Evolutionary conservation across 2,797 vertebrate species (phyloP).

Genomic region (Tolypeutes matacus): DNA sequence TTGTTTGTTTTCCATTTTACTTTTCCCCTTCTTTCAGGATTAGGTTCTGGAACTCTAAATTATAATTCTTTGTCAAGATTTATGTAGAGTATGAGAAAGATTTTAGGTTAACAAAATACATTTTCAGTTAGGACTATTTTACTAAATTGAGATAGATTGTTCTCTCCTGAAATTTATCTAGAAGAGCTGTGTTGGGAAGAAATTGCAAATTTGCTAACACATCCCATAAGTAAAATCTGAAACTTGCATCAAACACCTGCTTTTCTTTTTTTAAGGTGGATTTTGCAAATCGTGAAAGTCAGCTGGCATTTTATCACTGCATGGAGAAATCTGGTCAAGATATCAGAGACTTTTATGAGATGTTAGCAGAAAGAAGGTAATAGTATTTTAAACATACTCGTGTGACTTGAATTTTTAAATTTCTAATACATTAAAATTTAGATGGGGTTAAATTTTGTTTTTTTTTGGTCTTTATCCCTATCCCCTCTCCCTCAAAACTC

Average conservation of each 20-base stretch:
- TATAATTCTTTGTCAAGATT: constrained; percentile 22
- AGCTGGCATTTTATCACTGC: constrained; percentile 98
- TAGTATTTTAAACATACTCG: constrained; percentile 25
- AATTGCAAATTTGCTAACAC: constrained; percentile 26
- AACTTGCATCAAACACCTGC: constrained; percentile 36
- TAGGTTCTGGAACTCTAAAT: constrained; percentile 36
- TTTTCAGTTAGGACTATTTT: constrained; percentile 28
- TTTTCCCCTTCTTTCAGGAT: constrained; percentile 28
- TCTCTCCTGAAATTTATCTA: constrained; percentile 26
- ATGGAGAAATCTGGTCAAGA: constrained; percentile 99
- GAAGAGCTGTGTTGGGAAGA: constrained; percentile 31
- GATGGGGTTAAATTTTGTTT: constrained; percentile 50
- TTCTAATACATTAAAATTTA: constrained; percentile 55
- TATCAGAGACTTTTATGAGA: constrained; percentile 98
- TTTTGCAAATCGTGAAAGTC: constrained; percentile 99
- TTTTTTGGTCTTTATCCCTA: constrained; percentile 21
- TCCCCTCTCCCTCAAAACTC: neutral
- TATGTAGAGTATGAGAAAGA: constrained; percentile 38
- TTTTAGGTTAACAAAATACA: constrained; percentile 34
- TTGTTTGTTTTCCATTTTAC: constrained; percentile 18
- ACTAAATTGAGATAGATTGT: constrained; percentile 1
- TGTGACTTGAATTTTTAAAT: constrained; percentile 46
- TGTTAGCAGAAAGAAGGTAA: constrained; percentile 96
- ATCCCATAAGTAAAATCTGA: constrained; percentile 57
- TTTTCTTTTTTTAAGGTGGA: constrained; percentile 93